Base-by-base conservation (phyloP, 2,888 invertebrate species). In the Torymus aiolomorphi region DNA sequence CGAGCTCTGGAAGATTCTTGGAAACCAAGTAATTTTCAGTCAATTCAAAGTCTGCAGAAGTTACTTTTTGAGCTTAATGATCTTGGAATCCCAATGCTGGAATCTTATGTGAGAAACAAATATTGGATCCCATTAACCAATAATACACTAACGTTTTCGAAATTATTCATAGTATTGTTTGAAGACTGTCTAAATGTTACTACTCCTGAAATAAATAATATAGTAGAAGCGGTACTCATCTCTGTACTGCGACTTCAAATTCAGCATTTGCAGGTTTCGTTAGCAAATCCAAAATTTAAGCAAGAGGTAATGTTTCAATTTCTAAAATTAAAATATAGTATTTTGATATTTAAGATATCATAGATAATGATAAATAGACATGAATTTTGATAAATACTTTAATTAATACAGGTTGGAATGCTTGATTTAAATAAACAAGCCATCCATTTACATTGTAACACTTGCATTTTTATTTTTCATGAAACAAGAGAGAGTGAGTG, bases 1-100 rank as follows among this genome's bases (percentile, higher is more conserved):
- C 93, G 94, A 86, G 93, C 94, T 8, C 91, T 94, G 74, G 97
- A 97, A 89, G 97, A 98, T 87, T 94, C 94, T 83, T 97, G 97
- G 97, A 94, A 94, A 54, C 96, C 96, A 0, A 93, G 94, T 73
- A 96, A 97, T 90, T 93, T 96, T 88, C 94, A 95, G 84, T 95
- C 95, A 10, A 94, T 78, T 71, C 87, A 89, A 73, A 89, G 87
- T 82, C 82, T 88, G 62, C 83, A 86, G 8, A 89, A 88, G 73
- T 70, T 90, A 2, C 61, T 88, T 24, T 77, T 85, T 0, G 90
- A 90, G 80, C 78, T 90, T 13, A 89, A 89, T 31, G 88, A 89
- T 80, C 84, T 89, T 61, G 87, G 88, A 5, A 87, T 90, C 16
- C 75, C 86, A 16, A 75, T 89, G 1, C 88, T 89, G 2, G 13